Conservation (phyloP, 2,888 invertebrate species). For the Sesia apiformis region DNA sequence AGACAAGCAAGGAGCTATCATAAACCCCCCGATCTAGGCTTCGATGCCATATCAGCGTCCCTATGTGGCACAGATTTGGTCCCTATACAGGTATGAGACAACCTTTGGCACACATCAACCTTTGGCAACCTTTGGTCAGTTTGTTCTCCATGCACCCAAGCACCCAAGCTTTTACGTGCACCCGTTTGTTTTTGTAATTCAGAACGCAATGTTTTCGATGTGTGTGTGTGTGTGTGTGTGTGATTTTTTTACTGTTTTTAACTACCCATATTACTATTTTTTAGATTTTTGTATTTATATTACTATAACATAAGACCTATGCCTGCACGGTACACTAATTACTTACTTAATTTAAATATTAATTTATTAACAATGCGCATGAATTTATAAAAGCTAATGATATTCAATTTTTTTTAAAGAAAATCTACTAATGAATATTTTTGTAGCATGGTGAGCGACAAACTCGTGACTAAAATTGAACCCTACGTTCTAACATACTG, state of each 20-base stretch:
- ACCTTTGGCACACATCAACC: conserved; percentile 51
- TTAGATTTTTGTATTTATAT: neutral
- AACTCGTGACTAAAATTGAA: too few relatives aligned
- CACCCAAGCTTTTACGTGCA: conserved; percentile 64
- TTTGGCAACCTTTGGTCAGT: too few relatives aligned
- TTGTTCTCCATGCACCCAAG: conserved; percentile 52
- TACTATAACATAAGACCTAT: neutral
- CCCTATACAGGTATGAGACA: conserved; percentile 69
- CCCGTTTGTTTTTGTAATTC: conserved; percentile 31
- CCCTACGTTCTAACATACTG: too few relatives aligned
- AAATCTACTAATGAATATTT: neutral
- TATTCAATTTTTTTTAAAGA: neutral
- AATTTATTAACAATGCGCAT: conserved; percentile 17
- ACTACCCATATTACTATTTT: neutral
- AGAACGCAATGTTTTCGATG: conserved; percentile 37
- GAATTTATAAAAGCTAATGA: conserved; percentile 17
- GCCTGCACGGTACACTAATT: conserved; percentile 6
- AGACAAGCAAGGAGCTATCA: conserved; percentile 76
- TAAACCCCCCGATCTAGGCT: conserved; percentile 72
- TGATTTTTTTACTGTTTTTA: conserved; percentile 5
- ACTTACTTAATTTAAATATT: conserved; percentile 11
- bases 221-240: conserved; percentile 24
- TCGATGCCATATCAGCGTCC: conserved; percentile 67
- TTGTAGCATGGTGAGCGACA: too few relatives aligned
- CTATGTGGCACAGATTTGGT: conserved; percentile 67